Conservation (phyloP, 2,797 vertebrate genomes). For the Artibeus jamaicensis region DNA sequence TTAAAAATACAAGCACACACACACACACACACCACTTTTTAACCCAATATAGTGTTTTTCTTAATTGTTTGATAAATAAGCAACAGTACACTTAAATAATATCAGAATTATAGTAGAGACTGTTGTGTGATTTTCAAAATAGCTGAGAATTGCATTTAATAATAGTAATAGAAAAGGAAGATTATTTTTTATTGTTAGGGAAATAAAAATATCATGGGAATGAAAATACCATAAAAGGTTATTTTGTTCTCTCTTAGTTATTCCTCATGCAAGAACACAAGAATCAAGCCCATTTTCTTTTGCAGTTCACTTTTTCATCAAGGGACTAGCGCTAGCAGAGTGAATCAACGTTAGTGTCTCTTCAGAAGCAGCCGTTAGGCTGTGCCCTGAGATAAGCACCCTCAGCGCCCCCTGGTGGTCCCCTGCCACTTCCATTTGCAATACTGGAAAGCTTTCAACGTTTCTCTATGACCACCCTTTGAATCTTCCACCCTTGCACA, state of each 20-base stretch:
- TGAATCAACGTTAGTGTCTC: background rate
- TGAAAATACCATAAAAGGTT: background rate
- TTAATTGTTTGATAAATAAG: slow-evolving; percentile 41
- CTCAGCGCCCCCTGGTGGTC: background rate
- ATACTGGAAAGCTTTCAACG: background rate
- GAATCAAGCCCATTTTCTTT: background rate
- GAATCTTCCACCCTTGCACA: background rate
- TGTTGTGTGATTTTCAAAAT: slow-evolving; percentile 54
- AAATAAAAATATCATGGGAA: slow-evolving; percentile 28
- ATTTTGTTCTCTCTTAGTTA: background rate
- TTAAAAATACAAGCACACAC: background rate
- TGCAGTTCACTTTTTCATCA: slow-evolving; percentile 12
- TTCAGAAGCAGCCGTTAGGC: background rate
- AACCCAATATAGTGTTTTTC: slow-evolving; percentile 12
- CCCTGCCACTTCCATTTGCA: background rate
- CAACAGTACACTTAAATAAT: slow-evolving; percentile 34
- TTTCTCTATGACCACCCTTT: background rate
- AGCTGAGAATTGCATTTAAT: slow-evolving; percentile 38
- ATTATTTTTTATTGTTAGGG: slow-evolving; percentile 15
- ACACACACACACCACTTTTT: background rate
- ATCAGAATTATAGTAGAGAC: slow-evolving; percentile 28
- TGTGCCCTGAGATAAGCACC: background rate
- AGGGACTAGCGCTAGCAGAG: background rate
- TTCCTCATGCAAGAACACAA: background rate
- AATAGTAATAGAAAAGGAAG: background rate